Conservation (phyloP, 2,113 vertebrate species). For the Hydrolagus affinis region DNA sequence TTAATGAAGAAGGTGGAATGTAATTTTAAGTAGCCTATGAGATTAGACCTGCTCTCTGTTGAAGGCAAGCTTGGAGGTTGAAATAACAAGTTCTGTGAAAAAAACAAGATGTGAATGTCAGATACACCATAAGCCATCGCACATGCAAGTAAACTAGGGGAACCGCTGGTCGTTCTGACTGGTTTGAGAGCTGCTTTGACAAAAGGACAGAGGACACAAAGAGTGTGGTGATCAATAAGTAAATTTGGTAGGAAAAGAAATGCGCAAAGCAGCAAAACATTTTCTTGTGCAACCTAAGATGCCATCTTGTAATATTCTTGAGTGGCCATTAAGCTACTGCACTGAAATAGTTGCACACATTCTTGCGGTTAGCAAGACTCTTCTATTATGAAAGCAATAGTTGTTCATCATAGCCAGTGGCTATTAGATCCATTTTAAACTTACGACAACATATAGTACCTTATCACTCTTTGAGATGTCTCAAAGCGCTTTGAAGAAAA, state of each 20-base stretch:
- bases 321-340: background rate
- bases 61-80: background rate
- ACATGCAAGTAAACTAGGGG: constrained; percentile 36
- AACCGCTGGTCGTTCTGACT: background rate
- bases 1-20: constrained; percentile 44
- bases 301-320: background rate
- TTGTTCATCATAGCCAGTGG: background rate
- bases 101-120: constrained; percentile 37
- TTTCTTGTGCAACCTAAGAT: background rate
- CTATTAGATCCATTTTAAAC: background rate
- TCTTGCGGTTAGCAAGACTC: background rate
- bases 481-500: too few relatives aligned
- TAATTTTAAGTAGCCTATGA: constrained; percentile 40
- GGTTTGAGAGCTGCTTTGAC: background rate
- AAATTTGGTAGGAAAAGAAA: background rate
- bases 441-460: too few relatives aligned
- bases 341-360: background rate
- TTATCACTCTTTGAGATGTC: too few relatives aligned
- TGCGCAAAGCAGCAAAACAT: background rate
- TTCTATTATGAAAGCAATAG: background rate
- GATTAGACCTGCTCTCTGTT: constrained; percentile 33
- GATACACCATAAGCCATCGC: constrained; percentile 36
- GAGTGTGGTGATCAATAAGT: background rate
- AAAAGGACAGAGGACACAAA: too few relatives aligned
- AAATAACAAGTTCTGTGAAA: constrained; percentile 30